Conservation (phyloP, 2,888 invertebrate genomes). For the Phortica magna region DNA sequence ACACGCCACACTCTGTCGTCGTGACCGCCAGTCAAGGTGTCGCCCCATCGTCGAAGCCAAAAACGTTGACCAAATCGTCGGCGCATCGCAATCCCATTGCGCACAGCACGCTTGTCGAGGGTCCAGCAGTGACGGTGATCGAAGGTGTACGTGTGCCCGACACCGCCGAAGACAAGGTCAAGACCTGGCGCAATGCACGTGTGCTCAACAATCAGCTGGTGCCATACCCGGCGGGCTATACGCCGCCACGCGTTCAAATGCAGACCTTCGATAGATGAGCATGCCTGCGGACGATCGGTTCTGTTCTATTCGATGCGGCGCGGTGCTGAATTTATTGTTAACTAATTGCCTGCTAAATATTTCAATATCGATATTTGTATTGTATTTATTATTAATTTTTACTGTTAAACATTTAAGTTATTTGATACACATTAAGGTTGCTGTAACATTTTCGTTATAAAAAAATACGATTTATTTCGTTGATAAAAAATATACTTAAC, state of each 20-base stretch:
- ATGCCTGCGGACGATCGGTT: not conserved
- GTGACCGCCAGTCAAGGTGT: slow-evolving; percentile 65
- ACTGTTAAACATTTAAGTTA: slow-evolving; percentile 58
- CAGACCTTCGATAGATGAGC: slow-evolving; percentile 69
- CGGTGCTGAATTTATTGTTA: slow-evolving; percentile 37
- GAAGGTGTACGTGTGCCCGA: slow-evolving; percentile 89
- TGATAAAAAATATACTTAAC: not conserved
- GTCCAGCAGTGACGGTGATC: slow-evolving; percentile 81
- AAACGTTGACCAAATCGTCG: slow-evolving; percentile 13
- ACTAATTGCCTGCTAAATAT: slow-evolving; percentile 24
- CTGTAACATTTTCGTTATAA: not conserved
- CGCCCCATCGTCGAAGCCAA: slow-evolving; percentile 29
- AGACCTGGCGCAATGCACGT: slow-evolving; percentile 92
- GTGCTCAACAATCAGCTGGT: slow-evolving; percentile 91
- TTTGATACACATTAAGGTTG: slow-evolving; percentile 52
- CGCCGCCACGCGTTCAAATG: slow-evolving; percentile 81
- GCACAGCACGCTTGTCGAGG: slow-evolving; percentile 67
- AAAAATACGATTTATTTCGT: not conserved
- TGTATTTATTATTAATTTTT: slow-evolving; percentile 55
- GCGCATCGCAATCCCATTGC: slow-evolving; percentile 61
- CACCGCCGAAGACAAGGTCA: slow-evolving; percentile 86
- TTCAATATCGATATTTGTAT: slow-evolving; percentile 54
- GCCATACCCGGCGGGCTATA: slow-evolving; percentile 85
- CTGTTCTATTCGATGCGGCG: not conserved
- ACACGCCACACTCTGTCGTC: slow-evolving; percentile 65